Conservation (phyloP, 2,797 vertebrate genomes). For the Coccyzus lansbergi region DNA sequence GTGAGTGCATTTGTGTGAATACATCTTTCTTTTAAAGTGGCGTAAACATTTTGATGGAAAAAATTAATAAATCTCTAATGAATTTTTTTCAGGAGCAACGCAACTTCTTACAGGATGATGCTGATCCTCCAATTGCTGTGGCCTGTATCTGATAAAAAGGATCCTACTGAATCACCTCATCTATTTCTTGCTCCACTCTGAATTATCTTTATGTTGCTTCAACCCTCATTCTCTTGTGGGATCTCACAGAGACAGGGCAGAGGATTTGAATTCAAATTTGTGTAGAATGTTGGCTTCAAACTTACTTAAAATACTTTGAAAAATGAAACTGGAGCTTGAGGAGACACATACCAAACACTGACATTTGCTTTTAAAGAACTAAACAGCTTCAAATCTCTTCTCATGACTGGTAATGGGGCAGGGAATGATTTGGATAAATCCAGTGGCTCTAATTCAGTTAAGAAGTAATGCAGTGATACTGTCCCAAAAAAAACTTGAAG, state of each 20-base stretch:
- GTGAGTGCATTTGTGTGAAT: background rate
- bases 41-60: background rate
- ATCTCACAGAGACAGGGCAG: background rate
- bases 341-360: background rate
- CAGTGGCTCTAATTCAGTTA: background rate
- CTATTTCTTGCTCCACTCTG: background rate
- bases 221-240: background rate
- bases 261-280: constrained; percentile 6
- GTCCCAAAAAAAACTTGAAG: background rate
- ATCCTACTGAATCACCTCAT: background rate
- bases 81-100: background rate
- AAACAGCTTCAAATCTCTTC: background rate
- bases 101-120: background rate
- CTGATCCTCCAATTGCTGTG: background rate
- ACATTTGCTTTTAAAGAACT: background rate
- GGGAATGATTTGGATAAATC: background rate
- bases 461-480: background rate
- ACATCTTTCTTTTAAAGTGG: background rate
- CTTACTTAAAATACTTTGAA: background rate
- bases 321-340: background rate
- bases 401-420: background rate
- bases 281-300: background rate
- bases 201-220: background rate
- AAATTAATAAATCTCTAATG: rapidly evolving
- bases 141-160: background rate